A percentile compares a stretch with the other conserved stretches of the same genome.
phyloP scores from a whole-genome alignment of 2,797 vertebrate species.

The Gobio occitaniae region DNA sequence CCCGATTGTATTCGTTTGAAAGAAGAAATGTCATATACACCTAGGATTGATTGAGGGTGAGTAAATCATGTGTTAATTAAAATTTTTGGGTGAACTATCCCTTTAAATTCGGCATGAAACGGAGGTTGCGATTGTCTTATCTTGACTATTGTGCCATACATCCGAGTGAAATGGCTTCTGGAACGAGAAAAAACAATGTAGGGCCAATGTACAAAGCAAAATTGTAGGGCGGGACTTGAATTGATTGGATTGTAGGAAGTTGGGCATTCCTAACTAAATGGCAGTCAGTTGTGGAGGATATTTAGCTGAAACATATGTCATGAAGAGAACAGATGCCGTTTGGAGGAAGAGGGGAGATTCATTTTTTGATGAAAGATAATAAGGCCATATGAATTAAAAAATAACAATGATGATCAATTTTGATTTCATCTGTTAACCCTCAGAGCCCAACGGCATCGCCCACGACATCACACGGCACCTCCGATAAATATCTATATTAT shows the following conservation, averaged over 20 bases:
- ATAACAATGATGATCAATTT: not conserved
- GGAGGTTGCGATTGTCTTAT: not conserved
- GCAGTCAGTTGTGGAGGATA: not conserved
- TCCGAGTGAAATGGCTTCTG: not conserved
- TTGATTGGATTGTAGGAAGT: not conserved
- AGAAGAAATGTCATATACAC: too few species aligned
- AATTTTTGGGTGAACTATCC: too few species aligned
- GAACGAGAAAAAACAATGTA: not conserved
- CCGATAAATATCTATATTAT: too few species aligned
- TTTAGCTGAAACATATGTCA: not conserved
- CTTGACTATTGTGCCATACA: not conserved
- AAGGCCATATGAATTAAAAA: not conserved
- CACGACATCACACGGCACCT: too few species aligned
- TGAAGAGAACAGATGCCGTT: not conserved
- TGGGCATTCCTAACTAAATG: not conserved
- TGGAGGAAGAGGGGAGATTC: not conserved
- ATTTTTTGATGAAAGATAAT: not conserved
- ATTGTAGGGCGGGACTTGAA: not conserved
- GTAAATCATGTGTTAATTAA: too few species aligned
- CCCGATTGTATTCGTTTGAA: too few species aligned
- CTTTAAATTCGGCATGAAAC: not conserved
- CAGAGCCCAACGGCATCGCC: too few species aligned
- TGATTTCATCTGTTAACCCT: not conserved
- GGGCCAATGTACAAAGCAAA: too few species aligned
- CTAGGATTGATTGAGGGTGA: too few species aligned